Percentiles rank a stretch among this genome's conserved stretches.
Conservation (phyloP, 1,140 invertebrate genomes). For the Drosophila willistoni region DNA sequence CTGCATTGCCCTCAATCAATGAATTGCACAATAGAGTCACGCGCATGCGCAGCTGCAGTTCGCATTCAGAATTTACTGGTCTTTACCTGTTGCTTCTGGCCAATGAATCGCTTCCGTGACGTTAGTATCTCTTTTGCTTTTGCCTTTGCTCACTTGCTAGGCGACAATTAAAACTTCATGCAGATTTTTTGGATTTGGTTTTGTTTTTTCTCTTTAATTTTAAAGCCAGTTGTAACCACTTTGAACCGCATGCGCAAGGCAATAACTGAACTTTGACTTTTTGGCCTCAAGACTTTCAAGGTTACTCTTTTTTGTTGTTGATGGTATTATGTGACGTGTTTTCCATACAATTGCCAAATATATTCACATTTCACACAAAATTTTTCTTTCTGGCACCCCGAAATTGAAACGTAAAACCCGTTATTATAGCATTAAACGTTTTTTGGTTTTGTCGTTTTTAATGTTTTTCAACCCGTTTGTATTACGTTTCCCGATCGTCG, state of each 20-base stretch:
- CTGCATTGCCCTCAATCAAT: background rate
- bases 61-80: conserved; percentile 27
- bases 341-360: conserved; percentile 17
- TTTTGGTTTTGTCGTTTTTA: background rate
- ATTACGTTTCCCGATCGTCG: conserved; percentile 55
- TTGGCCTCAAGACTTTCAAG: conserved; percentile 36
- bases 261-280: conserved; percentile 39
- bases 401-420: conserved; percentile 51
- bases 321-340: conserved; percentile 7
- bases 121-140: conserved; percentile 3
- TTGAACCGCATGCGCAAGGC: conserved; percentile 39
- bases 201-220: conserved; percentile 1
- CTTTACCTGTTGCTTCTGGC: conserved; percentile 44
- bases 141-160: conserved; percentile 23
- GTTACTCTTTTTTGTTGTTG: conserved; percentile 21
- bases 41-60: conserved; percentile 39
- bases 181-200: conserved; percentile 30
- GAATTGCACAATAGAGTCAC: conserved; percentile 31
- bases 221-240: conserved; percentile 50
- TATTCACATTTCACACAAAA: conserved; percentile 37
- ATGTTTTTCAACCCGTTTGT: conserved; percentile 33
- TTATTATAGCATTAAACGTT: conserved; percentile 50
- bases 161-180: conserved; percentile 41
- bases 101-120: conserved; percentile 15
- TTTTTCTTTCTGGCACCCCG: conserved; percentile 16